Evolutionary conservation across 2,113 vertebrate species (phyloP).

Genomic region (Mystacornis crossleyi): DNA sequence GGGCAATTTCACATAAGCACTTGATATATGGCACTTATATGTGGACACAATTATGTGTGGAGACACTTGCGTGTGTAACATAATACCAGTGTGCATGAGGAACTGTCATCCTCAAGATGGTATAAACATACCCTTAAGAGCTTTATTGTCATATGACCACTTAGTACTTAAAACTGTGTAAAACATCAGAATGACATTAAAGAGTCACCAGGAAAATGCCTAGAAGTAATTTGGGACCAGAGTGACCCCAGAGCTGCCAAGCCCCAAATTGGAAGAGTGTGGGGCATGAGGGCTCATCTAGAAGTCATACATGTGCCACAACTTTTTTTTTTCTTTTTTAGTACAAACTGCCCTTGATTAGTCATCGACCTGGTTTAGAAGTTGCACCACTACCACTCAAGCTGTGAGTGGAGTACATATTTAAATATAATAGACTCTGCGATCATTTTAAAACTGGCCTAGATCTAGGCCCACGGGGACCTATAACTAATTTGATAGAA

Average conservation of each 20-base stretch:
- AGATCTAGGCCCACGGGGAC: slow-evolving; percentile 5
- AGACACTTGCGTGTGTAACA: background rate
- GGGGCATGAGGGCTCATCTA: background rate
- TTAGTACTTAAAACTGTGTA: background rate
- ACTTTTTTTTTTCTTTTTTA: background rate
- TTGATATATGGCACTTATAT: background rate
- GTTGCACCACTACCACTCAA: background rate
- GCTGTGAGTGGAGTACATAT: background rate
- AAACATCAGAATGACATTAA: background rate
- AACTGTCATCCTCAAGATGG: background rate
- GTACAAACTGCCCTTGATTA: slow-evolving; percentile 47
- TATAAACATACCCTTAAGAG: background rate
- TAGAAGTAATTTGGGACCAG: background rate
- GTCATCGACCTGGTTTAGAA: slow-evolving; percentile 58
- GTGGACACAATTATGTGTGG: background rate
- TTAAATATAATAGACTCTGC: slow-evolving; percentile 15
- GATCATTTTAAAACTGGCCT: slow-evolving; percentile 27
- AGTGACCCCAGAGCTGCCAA: background rate
- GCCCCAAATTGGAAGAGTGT: background rate
- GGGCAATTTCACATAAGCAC: background rate
- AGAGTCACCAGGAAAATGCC: background rate
- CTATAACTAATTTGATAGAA: slow-evolving; percentile 56
- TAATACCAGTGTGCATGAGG: background rate
- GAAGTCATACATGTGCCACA: background rate
- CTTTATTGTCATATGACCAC: background rate